Evolutionary conservation across 2,888 invertebrate species (phyloP), one percentile per base, ranked within the genome.

Genomic region (Drosophila basisetae): DNA sequence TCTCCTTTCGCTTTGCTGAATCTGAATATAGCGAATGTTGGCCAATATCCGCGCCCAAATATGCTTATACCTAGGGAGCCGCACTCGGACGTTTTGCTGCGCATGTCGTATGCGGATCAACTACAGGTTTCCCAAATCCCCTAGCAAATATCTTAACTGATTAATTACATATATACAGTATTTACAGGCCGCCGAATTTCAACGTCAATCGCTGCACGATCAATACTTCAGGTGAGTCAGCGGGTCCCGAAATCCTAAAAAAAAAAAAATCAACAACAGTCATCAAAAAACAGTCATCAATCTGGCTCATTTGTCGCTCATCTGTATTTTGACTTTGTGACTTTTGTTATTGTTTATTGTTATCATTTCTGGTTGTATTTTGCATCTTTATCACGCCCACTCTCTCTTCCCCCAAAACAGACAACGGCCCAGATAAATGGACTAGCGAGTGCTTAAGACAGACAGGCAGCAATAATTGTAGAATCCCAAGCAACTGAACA

Each of bases 111-210:
- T 89, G 93, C 93, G 83, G 94, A 94, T 92, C 94, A 94, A 84
- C 89, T 94, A 90, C 94, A 94, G 93, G 93, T 93, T 92, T 92
- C 82, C 92, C 92, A 84, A 89, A 88, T 87, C 84, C 83, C 73
- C 66, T 73, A 68, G 28, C 43, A 33, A 90, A 90, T 82, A 82
- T 82, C 84, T 82, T 89, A 89, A 90, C 88, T 92, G 86, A 92
- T 93, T 93, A 92, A 93, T 93, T 92, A 92, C 92, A 92, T 91
- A 91, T 87, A 90, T 91, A 92, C 91, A 93, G 93, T 93, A 93
- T 92, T 94, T 93, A 89, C 93, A 93, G 94, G 93, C 93, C 73
- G 94, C 94, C 83, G 94, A 94, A 87, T 93, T 93, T 80, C 94
- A 94, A 83, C 92, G 94, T 73, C 94, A 94, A 80, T 93, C 94